Evolutionary conservation across 2,888 invertebrate genomes (phyloP).

Genomic region (Drosophila percnosoma): DNA sequence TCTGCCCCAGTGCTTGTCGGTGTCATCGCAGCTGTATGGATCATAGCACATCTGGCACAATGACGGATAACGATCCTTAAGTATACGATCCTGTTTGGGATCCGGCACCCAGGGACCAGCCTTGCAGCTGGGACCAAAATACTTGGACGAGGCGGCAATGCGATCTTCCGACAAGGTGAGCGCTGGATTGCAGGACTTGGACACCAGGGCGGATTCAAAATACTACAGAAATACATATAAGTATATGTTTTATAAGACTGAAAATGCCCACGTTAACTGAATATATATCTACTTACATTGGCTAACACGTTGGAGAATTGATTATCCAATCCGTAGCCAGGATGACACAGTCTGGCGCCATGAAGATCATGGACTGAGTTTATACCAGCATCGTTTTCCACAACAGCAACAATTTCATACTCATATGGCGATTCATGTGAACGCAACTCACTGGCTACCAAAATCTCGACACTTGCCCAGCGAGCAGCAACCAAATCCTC

Average conservation of each 20-base stretch:
- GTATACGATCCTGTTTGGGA: slow-evolving; percentile 86
- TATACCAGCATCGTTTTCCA: slow-evolving; percentile 87
- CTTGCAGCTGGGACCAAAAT: slow-evolving; percentile 93
- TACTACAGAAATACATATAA: slow-evolving; percentile 86
- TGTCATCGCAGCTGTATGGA: slow-evolving; percentile 87
- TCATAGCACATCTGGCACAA: slow-evolving; percentile 90
- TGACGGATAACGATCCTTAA: slow-evolving; percentile 89
- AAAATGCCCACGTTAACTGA: neutral
- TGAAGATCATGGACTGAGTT: slow-evolving; percentile 87
- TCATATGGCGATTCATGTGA: slow-evolving; percentile 86
- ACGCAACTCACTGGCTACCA: slow-evolving; percentile 90
- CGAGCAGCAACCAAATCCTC: slow-evolving; percentile 92
- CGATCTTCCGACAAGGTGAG: slow-evolving; percentile 91
- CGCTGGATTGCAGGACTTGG: slow-evolving; percentile 89
- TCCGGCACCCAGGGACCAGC: slow-evolving; percentile 94
- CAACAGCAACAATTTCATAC: slow-evolving; percentile 89
- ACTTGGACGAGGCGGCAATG: slow-evolving; percentile 89
- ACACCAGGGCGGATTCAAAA: slow-evolving; percentile 90
- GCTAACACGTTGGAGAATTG: slow-evolving; percentile 92
- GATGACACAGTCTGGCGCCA: slow-evolving; percentile 92
- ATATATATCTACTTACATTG: slow-evolving; percentile 87
- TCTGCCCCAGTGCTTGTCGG: slow-evolving; percentile 93
- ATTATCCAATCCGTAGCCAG: slow-evolving; percentile 90
- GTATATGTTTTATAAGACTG: neutral
- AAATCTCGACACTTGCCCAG: slow-evolving; percentile 88